Base-by-base conservation (phyloP, 2,113 vertebrate species). In the Hippoglossus stenolepis region DNA sequence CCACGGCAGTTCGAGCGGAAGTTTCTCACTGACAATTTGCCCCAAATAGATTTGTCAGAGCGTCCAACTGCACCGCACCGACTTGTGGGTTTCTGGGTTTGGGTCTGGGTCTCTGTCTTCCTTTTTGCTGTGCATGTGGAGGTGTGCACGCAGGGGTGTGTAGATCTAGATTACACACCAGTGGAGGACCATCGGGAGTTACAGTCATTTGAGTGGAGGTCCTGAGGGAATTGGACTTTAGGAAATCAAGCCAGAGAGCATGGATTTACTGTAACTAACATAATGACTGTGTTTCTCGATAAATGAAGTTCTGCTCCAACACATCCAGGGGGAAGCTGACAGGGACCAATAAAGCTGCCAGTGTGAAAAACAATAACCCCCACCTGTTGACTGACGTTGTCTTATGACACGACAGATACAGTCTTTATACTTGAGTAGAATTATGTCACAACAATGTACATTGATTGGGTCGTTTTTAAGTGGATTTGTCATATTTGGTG, bases 1-100 rank as follows among this genome's bases (percentile, higher is more conserved):
- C 98, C 97, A 83, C 90, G 96, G 94, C 96, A 98, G 97, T 97
- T 99, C 96, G 96, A 99, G 98, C 98, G 98, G 97, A 99, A 99
- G 98, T 98, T 99, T 99, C 97, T 99, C 97, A 98, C 98, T 98
- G 97, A 99, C 97, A 99, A 99, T 99, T 98, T 99, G 97, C 97
- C 97, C 97, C 97, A 99, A 98, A 99, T 98, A 98, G 97, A 98
- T 98, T 98, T 98, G 97, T 98, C 97, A 97, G 96, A 95, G 96
- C 96, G 96, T 96, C 96, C 95, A 89, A 95, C 81, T 89, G 88
- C 91, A 89, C 86, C 61, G 67, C 84, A 83, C 88, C 85, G 71
- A 90, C 88, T 86, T 86, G 73, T 79, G 90, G 80, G 77, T 87
- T 83, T 83, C 84, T 79, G 83, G 75, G 80, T 90, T 90, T 92